Percentiles rank a stretch among this genome's conserved stretches.
Conservation (phyloP, 2,888 invertebrate genomes). For the Erebia aethiops region DNA sequence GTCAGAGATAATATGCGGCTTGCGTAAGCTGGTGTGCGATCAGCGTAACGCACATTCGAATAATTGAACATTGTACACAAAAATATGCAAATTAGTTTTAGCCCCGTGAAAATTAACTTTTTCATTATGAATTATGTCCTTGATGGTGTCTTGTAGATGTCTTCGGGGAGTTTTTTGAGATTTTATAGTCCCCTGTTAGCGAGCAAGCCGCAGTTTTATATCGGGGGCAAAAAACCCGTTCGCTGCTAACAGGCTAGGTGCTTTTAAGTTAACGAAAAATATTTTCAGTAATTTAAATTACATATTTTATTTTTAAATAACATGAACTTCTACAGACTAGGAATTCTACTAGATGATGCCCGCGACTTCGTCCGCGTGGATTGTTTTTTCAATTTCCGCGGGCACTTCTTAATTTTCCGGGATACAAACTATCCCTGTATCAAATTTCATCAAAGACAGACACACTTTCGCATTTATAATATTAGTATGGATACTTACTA, state of each 20-base stretch:
- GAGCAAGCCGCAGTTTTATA: slow-evolving; percentile 53
- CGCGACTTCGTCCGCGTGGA: too few relatives aligned
- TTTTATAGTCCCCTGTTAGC: slow-evolving; percentile 61
- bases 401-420: too few relatives aligned
- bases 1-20: background rate
- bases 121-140: slow-evolving; percentile 82
- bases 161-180: slow-evolving; percentile 79
- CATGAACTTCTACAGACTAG: too few relatives aligned
- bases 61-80: slow-evolving; percentile 74
- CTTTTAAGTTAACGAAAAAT: background rate
- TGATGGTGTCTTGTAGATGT: slow-evolving; percentile 70
- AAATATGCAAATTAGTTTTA: slow-evolving; percentile 79
- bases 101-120: slow-evolving; percentile 79
- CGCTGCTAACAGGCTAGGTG: background rate
- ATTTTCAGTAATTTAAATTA: background rate
- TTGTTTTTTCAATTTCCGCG: too few relatives aligned
- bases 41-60: slow-evolving; percentile 57
- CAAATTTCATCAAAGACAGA: too few relatives aligned
- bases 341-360: too few relatives aligned
- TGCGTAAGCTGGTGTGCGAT: background rate
- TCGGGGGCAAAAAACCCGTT: slow-evolving; percentile 46
- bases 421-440: too few relatives aligned
- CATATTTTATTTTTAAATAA: too few relatives aligned
- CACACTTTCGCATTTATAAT: too few relatives aligned
- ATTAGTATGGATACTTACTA: too few relatives aligned